A percentile compares a stretch with the other conserved stretches of the same genome.
phyloP scores from a whole-genome alignment of 2,797 vertebrate species.

The Sphenodon punctatus region DNA sequence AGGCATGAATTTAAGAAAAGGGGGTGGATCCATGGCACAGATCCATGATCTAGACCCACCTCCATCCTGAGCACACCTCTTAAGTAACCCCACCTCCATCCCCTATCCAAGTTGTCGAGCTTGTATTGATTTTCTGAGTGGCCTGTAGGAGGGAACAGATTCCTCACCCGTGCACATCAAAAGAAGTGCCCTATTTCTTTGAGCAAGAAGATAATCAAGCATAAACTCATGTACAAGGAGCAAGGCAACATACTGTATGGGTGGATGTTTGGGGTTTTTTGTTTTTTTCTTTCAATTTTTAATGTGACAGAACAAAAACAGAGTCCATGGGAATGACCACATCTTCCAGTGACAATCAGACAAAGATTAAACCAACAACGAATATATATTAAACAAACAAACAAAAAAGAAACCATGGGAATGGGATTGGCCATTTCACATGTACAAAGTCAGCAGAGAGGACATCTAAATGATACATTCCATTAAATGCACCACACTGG shows the following conservation, averaged over 20 bases:
- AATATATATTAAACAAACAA: neutral
- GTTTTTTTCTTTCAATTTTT: slow-evolving; percentile 47
- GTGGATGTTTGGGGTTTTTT: neutral
- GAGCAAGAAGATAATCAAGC: neutral
- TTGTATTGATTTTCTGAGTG: too few relatives aligned
- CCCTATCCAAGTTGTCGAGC: too few relatives aligned
- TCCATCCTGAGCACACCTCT: too few relatives aligned
- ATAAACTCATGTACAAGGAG: neutral
- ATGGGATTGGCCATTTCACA: slow-evolving; percentile 48
- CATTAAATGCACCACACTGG: neutral
- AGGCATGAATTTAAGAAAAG: too few relatives aligned
- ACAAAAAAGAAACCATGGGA: slow-evolving; percentile 29
- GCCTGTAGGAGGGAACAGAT: too few relatives aligned
- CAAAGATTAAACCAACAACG: slow-evolving; percentile 33
- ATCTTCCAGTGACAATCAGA: slow-evolving; percentile 49
- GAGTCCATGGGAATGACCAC: slow-evolving; percentile 43
- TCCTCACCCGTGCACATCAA: too few relatives aligned
- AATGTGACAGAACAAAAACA: slow-evolving; percentile 52
- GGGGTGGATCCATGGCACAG: too few relatives aligned
- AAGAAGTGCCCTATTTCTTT: neutral
- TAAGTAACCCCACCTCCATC: too few relatives aligned
- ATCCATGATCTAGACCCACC: too few relatives aligned
- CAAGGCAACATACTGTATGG: slow-evolving; percentile 1
- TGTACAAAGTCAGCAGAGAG: neutral
- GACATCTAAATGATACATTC: slow-evolving; percentile 42